A percentile compares a stretch with the other conserved stretches of the same genome.
phyloP scores from a whole-genome alignment of 1,140 invertebrate genomes.

The Lerema accius region DNA sequence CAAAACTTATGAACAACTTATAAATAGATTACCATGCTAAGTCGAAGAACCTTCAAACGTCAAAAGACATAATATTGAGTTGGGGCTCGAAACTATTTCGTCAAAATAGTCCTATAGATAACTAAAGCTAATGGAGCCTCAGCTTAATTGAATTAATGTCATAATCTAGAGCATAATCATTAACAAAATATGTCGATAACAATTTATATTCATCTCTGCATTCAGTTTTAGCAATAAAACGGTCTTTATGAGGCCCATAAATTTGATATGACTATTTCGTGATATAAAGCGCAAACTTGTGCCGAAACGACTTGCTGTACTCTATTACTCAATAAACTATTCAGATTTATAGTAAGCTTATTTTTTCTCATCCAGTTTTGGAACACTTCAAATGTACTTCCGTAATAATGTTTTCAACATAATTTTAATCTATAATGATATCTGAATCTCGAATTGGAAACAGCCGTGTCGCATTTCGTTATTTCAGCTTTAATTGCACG shows the following conservation, averaged over 20 bases:
- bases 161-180: constrained; percentile 10
- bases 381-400: neutral
- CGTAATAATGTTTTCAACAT: neutral
- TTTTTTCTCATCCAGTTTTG: neutral
- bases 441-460: neutral
- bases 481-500: neutral
- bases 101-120: neutral
- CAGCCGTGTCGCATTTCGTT: neutral
- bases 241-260: constrained; percentile 18
- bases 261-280: constrained; percentile 26
- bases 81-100: neutral
- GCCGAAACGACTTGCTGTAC: neutral
- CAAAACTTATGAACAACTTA: too few species aligned
- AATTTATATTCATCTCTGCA: constrained; percentile 19
- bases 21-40: too few species aligned
- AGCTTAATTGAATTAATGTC: neutral
- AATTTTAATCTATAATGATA: neutral
- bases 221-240: constrained; percentile 25
- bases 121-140: neutral
- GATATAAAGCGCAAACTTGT: constrained; percentile 5
- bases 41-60: too few species aligned
- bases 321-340: neutral
- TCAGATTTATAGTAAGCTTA: neutral
- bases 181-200: constrained; percentile 17
- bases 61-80: too few species aligned